These are phyloP conservation scores for Cervus canadensis DNA, from an alignment of 2,113 vertebrate species.

Conservation along the genomic window DNA sequence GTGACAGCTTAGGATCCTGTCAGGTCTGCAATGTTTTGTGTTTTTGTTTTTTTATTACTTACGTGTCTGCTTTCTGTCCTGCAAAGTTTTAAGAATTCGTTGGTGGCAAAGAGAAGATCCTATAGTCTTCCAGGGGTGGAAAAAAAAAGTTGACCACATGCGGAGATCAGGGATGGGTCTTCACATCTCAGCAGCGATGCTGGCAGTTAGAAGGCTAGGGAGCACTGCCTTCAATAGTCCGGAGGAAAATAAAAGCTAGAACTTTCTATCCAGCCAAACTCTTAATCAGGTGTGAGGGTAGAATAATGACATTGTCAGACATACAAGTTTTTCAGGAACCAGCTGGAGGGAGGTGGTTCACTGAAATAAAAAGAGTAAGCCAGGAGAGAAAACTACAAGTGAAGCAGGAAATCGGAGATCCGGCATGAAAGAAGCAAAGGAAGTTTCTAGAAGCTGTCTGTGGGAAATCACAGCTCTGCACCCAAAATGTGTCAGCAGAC, in stretches of 20 bases:
- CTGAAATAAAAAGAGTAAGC: not conserved
- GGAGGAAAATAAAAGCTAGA: not conserved
- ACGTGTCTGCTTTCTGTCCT: not conserved
- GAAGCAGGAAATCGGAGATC: not conserved
- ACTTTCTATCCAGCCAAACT: not conserved
- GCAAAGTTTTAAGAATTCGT: not conserved
- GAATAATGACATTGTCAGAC: not conserved
- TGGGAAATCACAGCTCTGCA: not conserved
- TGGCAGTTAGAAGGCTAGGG: not conserved
- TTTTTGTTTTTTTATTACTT: not conserved
- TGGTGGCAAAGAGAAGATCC: not conserved
- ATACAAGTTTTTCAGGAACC: not conserved
- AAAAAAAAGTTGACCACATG: not conserved
- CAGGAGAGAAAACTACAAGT: not conserved
- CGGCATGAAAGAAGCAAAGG: not conserved
- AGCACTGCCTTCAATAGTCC: too few species aligned
- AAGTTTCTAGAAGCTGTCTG: not conserved
- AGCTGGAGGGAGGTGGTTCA: not conserved
- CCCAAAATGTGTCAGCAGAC: not conserved
- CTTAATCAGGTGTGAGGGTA: not conserved
- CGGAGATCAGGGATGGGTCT: not conserved
- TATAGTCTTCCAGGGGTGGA: not conserved
- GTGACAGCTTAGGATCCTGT: not conserved
- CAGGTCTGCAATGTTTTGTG: not conserved
- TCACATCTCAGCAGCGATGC: not conserved